A percentile compares a stretch with the other conserved stretches of the same genome.
Evolutionary conservation across 2,888 invertebrate species (phyloP).

Genomic region (Eilema sororculum): DNA sequence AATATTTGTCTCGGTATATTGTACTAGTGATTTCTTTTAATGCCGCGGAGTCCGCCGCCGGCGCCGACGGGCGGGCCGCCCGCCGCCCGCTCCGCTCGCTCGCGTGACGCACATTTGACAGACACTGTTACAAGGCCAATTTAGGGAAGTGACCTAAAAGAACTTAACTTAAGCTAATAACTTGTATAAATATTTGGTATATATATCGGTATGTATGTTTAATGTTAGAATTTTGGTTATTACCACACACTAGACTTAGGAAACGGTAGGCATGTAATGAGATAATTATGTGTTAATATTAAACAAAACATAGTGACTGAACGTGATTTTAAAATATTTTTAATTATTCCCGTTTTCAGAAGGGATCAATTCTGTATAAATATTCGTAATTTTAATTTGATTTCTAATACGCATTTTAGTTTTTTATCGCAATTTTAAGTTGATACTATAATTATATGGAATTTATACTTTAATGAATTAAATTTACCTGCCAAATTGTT

Average conservation of each 20-base stretch:
- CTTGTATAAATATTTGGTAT: conserved; percentile 87
- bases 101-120: conserved; percentile 77
- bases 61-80: conserved; percentile 38
- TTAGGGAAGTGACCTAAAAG: conserved; percentile 85
- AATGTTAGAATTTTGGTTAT: conserved; percentile 87
- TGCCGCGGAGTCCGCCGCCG: conserved; percentile 60
- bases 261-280: conserved; percentile 84
- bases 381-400: conserved; percentile 86
- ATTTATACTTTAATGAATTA: conserved; percentile 82
- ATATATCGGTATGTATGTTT: conserved; percentile 87
- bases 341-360: conserved; percentile 77
- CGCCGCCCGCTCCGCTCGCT: conserved; percentile 45
- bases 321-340: conserved; percentile 81
- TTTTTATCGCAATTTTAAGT: conserved; percentile 84
- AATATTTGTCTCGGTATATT: conserved; percentile 62
- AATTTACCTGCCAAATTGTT: conserved; percentile 85
- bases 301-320: conserved; percentile 85
- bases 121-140: conserved; percentile 83
- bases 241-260: conserved; percentile 86
- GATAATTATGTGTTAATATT: conserved; percentile 86
- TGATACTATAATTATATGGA: conserved; percentile 73
- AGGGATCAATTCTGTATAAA: conserved; percentile 84
- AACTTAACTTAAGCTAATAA: conserved; percentile 87
- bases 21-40: conserved; percentile 82
- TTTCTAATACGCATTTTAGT: conserved; percentile 84